Percentiles rank a stretch among this genome's conserved stretches.
Conservation (phyloP, 2,888 invertebrate species). For the Pseudanteris insignis region DNA sequence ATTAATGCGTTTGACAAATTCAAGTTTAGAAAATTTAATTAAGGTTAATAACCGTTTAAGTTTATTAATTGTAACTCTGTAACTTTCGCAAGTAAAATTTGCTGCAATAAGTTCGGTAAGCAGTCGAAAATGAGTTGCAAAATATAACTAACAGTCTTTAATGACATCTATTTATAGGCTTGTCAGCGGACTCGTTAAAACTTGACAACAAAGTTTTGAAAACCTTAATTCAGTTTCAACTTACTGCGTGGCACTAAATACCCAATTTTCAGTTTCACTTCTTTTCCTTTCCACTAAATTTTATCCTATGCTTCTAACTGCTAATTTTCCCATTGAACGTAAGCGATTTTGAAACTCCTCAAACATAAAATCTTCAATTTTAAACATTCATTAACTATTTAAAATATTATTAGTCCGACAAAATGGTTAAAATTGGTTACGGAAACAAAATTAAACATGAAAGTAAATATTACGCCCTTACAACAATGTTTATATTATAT, state of each 20-base stretch:
- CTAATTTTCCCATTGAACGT: slow-evolving; percentile 4
- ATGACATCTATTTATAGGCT: slow-evolving; percentile 27
- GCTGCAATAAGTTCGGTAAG: slow-evolving; percentile 7
- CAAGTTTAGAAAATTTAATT: too few species aligned
- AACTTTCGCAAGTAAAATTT: slow-evolving; percentile 5
- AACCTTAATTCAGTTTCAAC: slow-evolving; percentile 28
- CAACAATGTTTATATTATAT: too few species aligned
- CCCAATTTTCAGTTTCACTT: slow-evolving; percentile 16
- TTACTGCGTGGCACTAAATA: slow-evolving; percentile 16
- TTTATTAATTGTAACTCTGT: slow-evolving; percentile 5
- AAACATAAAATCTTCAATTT: too few species aligned
- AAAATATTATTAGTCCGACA: too few species aligned
- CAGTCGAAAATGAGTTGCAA: slow-evolving; percentile 11
- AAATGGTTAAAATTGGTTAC: too few species aligned
- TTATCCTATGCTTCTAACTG: too few species aligned
- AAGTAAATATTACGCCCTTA: too few species aligned
- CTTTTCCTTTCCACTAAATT: slow-evolving; percentile 5
- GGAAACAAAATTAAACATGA: too few species aligned
- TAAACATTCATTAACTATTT: too few species aligned
- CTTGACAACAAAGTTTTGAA: slow-evolving; percentile 33
- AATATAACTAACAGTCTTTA: slow-evolving; percentile 18
- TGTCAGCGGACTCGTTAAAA: slow-evolving; percentile 27
- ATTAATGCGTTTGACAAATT: too few species aligned
- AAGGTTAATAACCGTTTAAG: too few species aligned
- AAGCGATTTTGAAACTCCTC: slow-evolving; percentile 10